Conservation (phyloP, 2,113 vertebrate genomes). For the Macquaria ambigua region DNA sequence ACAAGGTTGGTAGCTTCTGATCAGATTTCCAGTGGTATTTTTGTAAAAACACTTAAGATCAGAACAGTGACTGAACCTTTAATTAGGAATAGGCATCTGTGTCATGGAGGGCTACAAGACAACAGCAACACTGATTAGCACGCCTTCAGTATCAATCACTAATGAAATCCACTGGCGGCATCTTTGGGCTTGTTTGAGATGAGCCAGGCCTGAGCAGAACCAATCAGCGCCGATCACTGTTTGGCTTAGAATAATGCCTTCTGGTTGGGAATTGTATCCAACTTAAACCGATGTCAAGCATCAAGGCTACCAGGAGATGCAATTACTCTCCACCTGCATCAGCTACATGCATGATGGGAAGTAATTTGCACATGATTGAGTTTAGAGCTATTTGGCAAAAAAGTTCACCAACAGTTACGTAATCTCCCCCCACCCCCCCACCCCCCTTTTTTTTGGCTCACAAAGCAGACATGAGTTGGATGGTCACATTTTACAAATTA, state of each 20-base stretch:
- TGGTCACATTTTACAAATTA: conserved; percentile 9
- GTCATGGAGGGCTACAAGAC: neutral
- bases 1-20: neutral
- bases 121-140: conserved; percentile 14
- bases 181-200: conserved; percentile 5
- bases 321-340: neutral
- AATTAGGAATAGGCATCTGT: conserved; percentile 11
- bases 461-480: neutral
- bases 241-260: conserved; percentile 15
- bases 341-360: neutral
- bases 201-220: neutral
- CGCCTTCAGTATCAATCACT: neutral
- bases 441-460: neutral
- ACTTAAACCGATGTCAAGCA: conserved; percentile 1
- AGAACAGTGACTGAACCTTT: conserved; percentile 4
- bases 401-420: neutral
- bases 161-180: conserved; percentile 3
- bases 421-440: neutral
- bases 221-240: conserved; percentile 2
- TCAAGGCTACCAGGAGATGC: neutral
- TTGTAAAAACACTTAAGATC: neutral
- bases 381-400: neutral
- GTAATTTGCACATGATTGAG: neutral
- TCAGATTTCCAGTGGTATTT: neutral
- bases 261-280: conserved; percentile 4